Conservation (phyloP, 2,888 invertebrate species). For the Balanococcus diminutus region DNA sequence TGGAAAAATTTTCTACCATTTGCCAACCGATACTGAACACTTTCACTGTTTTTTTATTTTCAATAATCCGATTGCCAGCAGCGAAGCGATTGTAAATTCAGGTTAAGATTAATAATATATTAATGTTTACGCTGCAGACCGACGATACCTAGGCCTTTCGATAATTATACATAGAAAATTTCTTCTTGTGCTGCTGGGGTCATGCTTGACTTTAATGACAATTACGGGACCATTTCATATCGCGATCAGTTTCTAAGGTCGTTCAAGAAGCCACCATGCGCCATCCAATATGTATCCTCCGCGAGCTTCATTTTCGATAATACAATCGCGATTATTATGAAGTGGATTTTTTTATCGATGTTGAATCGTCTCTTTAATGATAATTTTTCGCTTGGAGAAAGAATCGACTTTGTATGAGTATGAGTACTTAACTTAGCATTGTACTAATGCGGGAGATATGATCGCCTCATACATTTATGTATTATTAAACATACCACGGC, state of each 20-base stretch:
- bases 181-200: neutral
- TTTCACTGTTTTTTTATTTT: constrained; percentile 15
- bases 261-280: neutral
- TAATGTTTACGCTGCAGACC: neutral
- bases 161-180: neutral
- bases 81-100: neutral
- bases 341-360: constrained; percentile 9
- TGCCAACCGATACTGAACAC: constrained; percentile 29
- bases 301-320: neutral
- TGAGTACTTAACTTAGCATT: neutral
- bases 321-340: neutral
- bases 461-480: too few species aligned
- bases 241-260: neutral
- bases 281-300: too few species aligned
- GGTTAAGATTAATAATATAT: neutral
- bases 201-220: neutral
- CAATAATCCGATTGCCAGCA: neutral
- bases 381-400: neutral
- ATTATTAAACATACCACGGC: neutral
- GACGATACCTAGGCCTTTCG: neutral
- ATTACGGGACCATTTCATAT: neutral
- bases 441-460: neutral
- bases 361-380: neutral
- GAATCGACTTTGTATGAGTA: neutral
- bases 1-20: neutral